These are phyloP conservation scores for Parapsyche elsis DNA, from an alignment of 1,140 invertebrate species.

Conservation along the genomic window DNA sequence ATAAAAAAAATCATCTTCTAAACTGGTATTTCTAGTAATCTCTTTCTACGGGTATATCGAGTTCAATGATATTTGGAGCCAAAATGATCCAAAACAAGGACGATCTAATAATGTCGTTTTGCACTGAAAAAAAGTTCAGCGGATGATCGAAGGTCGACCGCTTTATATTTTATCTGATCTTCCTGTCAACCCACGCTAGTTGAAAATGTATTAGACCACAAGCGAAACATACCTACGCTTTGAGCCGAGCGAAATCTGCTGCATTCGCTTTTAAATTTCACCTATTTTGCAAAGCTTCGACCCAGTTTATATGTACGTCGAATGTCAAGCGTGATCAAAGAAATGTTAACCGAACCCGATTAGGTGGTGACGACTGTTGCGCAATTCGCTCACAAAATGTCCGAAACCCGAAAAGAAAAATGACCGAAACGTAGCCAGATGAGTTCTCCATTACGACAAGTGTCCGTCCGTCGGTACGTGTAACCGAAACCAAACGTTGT, in stretches of 20 bases:
- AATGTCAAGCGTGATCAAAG: not conserved
- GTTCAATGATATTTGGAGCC: conserved; percentile 18
- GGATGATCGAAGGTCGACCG: conserved; percentile 20
- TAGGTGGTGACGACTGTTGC: not conserved
- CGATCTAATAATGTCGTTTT: conserved; percentile 26
- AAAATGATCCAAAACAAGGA: conserved; percentile 25
- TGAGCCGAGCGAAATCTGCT: too few relatives aligned
- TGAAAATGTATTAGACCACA: not conserved
- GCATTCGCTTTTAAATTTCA: too few relatives aligned
- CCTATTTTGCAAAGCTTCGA: not conserved
- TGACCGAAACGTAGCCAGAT: not conserved
- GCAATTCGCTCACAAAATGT: too few relatives aligned
- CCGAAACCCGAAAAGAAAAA: not conserved
- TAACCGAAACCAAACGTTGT: not conserved
- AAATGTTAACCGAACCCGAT: not conserved
- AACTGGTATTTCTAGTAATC: conserved; percentile 24
- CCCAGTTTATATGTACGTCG: not conserved
- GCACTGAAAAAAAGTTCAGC: not conserved
- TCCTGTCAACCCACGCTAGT: conserved; percentile 12
- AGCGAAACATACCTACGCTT: too few relatives aligned
- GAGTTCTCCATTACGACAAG: not conserved
- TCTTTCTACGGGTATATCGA: not conserved
- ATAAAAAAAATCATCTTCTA: not conserved
- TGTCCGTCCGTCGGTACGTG: not conserved
- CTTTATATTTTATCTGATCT: conserved; percentile 9